Percentiles rank a stretch among this genome's conserved stretches.
Evolutionary conservation across 1,140 invertebrate genomes (phyloP).

Genomic region (Drosophila ironensis): DNA sequence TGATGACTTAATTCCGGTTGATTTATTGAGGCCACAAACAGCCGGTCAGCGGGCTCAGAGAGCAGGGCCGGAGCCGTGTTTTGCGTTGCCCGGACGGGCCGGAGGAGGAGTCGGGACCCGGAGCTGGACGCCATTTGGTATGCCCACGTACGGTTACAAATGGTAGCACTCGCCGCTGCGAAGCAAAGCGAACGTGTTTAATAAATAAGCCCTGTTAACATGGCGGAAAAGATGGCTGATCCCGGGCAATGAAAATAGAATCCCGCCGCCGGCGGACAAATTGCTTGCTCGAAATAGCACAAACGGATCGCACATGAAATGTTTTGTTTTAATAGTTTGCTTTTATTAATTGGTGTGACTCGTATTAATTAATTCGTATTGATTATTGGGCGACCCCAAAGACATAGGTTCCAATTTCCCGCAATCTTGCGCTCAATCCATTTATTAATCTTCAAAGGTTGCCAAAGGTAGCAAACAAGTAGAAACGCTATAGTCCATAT

Average conservation of each 20-base stretch:
- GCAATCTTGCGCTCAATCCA: too few relatives aligned
- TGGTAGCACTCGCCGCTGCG: slow-evolving; percentile 6
- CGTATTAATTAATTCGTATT: too few relatives aligned
- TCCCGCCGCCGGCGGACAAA: neutral
- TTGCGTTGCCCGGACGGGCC: slow-evolving; percentile 17
- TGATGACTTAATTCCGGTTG: slow-evolving; percentile 77
- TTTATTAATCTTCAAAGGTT: too few relatives aligned
- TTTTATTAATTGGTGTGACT: too few relatives aligned
- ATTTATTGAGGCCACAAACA: slow-evolving; percentile 79
- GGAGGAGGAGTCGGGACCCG: slow-evolving; percentile 20
- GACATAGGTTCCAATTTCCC: too few relatives aligned
- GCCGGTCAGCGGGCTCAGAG: slow-evolving; percentile 35
- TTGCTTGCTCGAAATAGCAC: too few relatives aligned
- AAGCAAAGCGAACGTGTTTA: slow-evolving; percentile 52
- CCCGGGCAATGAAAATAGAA: slow-evolving; percentile 8
- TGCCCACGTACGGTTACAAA: slow-evolving; percentile 58
- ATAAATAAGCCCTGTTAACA: slow-evolving; percentile 74
- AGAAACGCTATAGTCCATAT: too few relatives aligned
- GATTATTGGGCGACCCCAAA: too few relatives aligned
- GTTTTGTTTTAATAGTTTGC: too few relatives aligned
- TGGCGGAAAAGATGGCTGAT: slow-evolving; percentile 47
- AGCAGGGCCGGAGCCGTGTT: slow-evolving; percentile 20
- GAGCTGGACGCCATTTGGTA: slow-evolving; percentile 49
- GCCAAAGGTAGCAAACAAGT: too few relatives aligned
- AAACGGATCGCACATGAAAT: too few relatives aligned